A percentile compares a stretch with the other conserved stretches of the same genome.
Conservation (phyloP, 2,113 vertebrate genomes). For the Micromys minutus region DNA sequence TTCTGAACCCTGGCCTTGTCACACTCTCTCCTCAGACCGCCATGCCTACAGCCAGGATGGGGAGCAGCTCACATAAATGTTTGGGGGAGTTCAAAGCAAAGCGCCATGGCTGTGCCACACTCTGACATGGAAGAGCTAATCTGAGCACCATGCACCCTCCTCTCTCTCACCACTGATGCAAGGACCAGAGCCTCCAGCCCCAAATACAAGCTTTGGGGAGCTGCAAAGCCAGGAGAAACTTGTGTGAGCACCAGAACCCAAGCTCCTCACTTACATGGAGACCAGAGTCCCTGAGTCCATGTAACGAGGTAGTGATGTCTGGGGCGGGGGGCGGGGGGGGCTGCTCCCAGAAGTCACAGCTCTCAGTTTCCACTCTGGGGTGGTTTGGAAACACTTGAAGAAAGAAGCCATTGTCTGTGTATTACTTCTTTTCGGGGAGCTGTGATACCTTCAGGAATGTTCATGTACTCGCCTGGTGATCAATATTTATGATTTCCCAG, state of each 20-base stretch:
- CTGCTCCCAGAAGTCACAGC: not conserved
- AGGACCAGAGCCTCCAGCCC: not conserved
- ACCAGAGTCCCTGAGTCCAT: not conserved
- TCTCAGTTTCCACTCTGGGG: not conserved
- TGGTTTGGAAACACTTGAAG: not conserved
- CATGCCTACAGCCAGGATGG: not conserved
- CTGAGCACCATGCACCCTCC: not conserved
- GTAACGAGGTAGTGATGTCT: not conserved
- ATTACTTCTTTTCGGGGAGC: not conserved
- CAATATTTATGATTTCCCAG: constrained; percentile 68
- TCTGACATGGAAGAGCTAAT: not conserved
- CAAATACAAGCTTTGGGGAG: not conserved
- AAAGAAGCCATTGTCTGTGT: not conserved
- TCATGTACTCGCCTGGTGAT: constrained; percentile 51
- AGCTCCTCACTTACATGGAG: not conserved
- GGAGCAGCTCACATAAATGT: not conserved
- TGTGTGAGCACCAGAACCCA: not conserved
- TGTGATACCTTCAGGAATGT: constrained; percentile 18
- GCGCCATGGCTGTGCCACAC: not conserved
- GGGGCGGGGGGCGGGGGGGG: too few species aligned
- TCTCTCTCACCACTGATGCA: not conserved
- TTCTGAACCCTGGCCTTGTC: not conserved
- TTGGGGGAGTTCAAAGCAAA: not conserved
- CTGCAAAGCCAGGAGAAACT: not conserved
- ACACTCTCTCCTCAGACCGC: not conserved